Conservation (phyloP, 2,888 invertebrate species). For the Anagyrus pseudococci region DNA sequence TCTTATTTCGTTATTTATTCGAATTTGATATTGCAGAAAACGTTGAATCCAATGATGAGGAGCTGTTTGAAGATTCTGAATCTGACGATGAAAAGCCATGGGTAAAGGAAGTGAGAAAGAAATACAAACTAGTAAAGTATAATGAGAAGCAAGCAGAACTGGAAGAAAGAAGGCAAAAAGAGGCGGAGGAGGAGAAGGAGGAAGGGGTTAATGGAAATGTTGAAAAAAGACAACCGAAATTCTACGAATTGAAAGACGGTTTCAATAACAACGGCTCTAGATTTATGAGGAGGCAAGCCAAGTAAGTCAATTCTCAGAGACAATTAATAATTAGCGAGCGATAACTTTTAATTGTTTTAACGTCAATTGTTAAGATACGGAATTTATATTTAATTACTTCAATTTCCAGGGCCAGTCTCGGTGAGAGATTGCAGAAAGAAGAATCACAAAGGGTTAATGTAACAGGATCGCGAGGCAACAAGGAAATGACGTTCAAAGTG, state of each 20-base stretch:
- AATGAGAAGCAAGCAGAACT: constrained; percentile 62
- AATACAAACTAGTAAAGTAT: constrained; percentile 71
- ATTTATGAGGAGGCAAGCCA: constrained; percentile 63
- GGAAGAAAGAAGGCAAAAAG: constrained; percentile 56
- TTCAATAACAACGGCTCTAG: constrained; percentile 67
- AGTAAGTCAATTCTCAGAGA: constrained; percentile 55
- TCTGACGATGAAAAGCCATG: constrained; percentile 85
- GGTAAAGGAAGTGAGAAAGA: constrained; percentile 81
- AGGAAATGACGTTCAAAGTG: constrained; percentile 81
- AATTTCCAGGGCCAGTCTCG: constrained; percentile 70
- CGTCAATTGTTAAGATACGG: background rate
- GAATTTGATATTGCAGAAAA: constrained; percentile 38
- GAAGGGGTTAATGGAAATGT: constrained; percentile 43
- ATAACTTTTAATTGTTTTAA: background rate
- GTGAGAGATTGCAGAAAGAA: constrained; percentile 74
- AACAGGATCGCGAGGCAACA: constrained; percentile 72
- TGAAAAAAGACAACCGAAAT: constrained; percentile 62
- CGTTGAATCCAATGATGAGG: constrained; percentile 56
- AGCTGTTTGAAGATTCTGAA: constrained; percentile 68
- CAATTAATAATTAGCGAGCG: background rate
- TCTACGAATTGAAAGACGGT: constrained; percentile 69
- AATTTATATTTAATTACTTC: constrained; percentile 9
- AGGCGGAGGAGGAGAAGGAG: constrained; percentile 52
- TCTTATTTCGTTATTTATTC: constrained; percentile 5
- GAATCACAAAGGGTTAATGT: constrained; percentile 64